phyloP scores from a whole-genome alignment of 2,113 vertebrate species.

The Seriola aureovittata region DNA sequence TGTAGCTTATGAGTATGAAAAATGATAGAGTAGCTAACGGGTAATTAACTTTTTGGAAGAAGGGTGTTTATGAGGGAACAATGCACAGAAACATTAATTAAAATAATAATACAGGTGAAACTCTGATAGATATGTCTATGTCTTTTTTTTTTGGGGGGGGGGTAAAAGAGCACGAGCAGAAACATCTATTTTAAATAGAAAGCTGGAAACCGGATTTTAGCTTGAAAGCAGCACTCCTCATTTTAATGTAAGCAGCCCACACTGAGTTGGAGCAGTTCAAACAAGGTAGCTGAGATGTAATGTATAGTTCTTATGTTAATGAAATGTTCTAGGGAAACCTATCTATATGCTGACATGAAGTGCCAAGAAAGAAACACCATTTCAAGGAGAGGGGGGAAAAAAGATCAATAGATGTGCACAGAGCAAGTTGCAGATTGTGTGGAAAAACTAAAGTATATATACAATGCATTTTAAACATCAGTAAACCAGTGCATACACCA shows the following conservation, averaged over 20 bases:
- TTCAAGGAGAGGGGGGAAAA: not conserved
- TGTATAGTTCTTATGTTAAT: not conserved
- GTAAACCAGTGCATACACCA: not conserved
- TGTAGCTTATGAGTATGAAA: conserved; percentile 41
- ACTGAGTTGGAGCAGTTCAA: conserved; percentile 23
- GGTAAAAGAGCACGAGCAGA: conserved; percentile 8
- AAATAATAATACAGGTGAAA: conserved; percentile 34
- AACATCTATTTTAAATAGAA: conserved; percentile 23
- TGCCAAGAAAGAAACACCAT: not conserved
- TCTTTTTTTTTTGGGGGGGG: conserved; percentile 4
- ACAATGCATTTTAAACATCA: not conserved
- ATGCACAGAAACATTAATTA: conserved; percentile 17
- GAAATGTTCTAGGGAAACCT: not conserved
- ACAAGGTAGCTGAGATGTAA: not conserved
- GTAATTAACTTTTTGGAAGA: conserved; percentile 56
- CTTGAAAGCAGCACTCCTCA: conserved; percentile 3
- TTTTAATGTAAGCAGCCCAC: conserved; percentile 6
- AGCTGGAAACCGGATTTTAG: conserved; percentile 15
- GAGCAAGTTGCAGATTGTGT: not conserved
- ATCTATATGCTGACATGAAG: not conserved
- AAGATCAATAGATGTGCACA: not conserved
- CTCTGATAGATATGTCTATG: conserved; percentile 33
- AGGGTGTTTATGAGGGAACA: conserved; percentile 32
- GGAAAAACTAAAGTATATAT: not conserved
- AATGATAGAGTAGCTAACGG: conserved; percentile 47